Evolutionary conservation across 2,113 vertebrate genomes (phyloP).

Genomic region (Cyrtonyx montezumae): DNA sequence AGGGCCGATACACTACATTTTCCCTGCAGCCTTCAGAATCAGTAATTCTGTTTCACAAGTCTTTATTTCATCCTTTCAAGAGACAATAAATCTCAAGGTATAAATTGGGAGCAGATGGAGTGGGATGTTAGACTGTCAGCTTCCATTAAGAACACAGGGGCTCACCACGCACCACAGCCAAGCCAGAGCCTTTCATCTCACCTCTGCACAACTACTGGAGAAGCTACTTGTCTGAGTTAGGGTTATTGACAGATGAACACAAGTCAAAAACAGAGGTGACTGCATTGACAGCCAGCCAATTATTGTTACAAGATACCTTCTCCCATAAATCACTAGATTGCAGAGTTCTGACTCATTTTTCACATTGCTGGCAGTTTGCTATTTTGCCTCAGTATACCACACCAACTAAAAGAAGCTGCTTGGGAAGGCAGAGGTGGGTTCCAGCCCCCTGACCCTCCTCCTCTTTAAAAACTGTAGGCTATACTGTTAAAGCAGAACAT

Average conservation of each 20-base stretch:
- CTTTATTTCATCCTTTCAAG: background rate
- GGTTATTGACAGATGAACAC: background rate
- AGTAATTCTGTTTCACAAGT: background rate
- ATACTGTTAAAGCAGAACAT: background rate
- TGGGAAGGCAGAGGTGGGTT: background rate
- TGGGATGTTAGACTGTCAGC: background rate
- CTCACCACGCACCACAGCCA: background rate
- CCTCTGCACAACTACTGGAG: background rate
- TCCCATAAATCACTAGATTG: background rate
- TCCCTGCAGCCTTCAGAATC: background rate
- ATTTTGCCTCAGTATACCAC: rapidly evolving
- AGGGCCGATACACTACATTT: rapidly evolving
- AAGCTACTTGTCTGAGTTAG: background rate
- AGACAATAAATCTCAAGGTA: background rate
- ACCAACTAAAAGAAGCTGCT: background rate
- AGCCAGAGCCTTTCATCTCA: background rate
- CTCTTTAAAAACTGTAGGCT: background rate
- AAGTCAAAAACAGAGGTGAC: background rate
- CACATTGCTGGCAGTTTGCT: background rate
- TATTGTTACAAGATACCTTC: background rate
- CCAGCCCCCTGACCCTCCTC: background rate
- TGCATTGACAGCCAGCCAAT: background rate
- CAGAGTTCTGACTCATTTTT: background rate
- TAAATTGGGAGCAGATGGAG: constrained; percentile 50
- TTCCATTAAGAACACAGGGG: background rate